Base-by-base conservation (phyloP, 2,888 invertebrate genomes). In the Cyaniris semiargus region DNA sequence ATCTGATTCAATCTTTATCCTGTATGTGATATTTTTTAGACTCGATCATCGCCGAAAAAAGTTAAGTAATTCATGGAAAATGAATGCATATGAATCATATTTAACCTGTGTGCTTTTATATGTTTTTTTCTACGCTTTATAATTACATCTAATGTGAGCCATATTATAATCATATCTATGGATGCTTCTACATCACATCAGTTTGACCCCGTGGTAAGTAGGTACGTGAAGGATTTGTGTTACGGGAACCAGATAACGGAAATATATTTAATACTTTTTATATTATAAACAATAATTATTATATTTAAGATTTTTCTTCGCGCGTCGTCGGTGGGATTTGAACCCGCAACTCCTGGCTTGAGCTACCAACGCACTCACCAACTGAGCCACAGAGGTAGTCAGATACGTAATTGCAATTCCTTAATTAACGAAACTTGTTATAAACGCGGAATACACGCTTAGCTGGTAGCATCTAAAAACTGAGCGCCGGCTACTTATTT, bases 401-500 rank as follows among this genome's bases (percentile, higher is more conserved):
- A 8, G 7, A 60, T 23, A 23, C 23, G 15, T 1, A 66, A 23
- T 53, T 44, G 53, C 23, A 74, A 48, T 74, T 53, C 13, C 4
- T 53, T 44, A 15, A 74, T 71, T n/a, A 7, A 13, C 0, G 27
- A 74, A 53, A 74, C 3, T 27, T 6, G 48, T 27, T 74, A 74
- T 31, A 53, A 74, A 74, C 53, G 53, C 48, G 48, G 48, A 53
- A 21, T 18, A 13, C 53, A 18, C 74, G 72, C 13, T 23, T 74
- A 53, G 56, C 34, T 48, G 66, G 53, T 76, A 48, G 66, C 48
- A 74, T 53, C 53, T 53, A 15, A 27, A 48, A 71, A 71, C 71
- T 34, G 21, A 23, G 21, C 72, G 66, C 34, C 53, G 23, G 15
- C 15, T 60, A 60, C 72, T 70, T 77, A 79, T 80, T 81, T 79